Percentiles rank a stretch among this genome's conserved stretches.
Conservation (phyloP, 2,797 vertebrate species). For the Kryptolebias ocellatus region DNA sequence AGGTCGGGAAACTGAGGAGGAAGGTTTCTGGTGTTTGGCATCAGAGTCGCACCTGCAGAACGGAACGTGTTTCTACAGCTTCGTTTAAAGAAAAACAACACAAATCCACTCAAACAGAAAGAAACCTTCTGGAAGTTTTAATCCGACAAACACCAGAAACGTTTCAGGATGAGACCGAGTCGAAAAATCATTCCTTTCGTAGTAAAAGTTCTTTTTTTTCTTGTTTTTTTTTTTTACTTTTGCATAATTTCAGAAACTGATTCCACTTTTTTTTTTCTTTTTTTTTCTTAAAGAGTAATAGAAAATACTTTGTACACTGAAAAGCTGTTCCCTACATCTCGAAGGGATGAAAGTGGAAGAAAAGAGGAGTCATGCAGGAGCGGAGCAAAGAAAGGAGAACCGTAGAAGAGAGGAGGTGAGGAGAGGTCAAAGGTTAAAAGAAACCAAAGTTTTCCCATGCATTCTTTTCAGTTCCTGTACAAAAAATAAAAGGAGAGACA, state of each 20-base stretch:
- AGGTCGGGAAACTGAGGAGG: conserved; percentile 38
- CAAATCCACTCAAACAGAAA: background rate
- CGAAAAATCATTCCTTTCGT: conserved; percentile 66
- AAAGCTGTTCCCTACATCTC: conserved; percentile 64
- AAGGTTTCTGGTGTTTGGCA: conserved; percentile 33
- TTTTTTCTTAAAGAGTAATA: conserved; percentile 52
- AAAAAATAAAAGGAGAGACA: conserved; percentile 54
- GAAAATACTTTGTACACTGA: conserved; percentile 70
- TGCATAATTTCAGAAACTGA: conserved; percentile 57
- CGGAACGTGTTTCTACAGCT: background rate
- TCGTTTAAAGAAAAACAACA: conserved; percentile 4
- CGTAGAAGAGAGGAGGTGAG: conserved; percentile 8
- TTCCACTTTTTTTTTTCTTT: conserved; percentile 38
- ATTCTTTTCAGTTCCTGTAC: conserved; percentile 63
- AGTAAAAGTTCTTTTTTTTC: conserved; percentile 51
- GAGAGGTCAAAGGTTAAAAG: conserved; percentile 48
- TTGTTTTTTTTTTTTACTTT: conserved; percentile 24
- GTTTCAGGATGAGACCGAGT: conserved; percentile 36
- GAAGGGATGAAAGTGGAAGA: background rate
- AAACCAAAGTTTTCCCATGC: conserved; percentile 66
- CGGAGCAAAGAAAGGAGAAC: conserved; percentile 4
- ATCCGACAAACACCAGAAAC: conserved; percentile 39
- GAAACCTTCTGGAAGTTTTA: conserved; percentile 30
- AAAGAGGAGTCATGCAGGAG: background rate
- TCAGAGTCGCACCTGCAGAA: conserved; percentile 26